Evolutionary conservation across 2,113 vertebrate genomes (phyloP).

Genomic region (Synodontis membranacea): DNA sequence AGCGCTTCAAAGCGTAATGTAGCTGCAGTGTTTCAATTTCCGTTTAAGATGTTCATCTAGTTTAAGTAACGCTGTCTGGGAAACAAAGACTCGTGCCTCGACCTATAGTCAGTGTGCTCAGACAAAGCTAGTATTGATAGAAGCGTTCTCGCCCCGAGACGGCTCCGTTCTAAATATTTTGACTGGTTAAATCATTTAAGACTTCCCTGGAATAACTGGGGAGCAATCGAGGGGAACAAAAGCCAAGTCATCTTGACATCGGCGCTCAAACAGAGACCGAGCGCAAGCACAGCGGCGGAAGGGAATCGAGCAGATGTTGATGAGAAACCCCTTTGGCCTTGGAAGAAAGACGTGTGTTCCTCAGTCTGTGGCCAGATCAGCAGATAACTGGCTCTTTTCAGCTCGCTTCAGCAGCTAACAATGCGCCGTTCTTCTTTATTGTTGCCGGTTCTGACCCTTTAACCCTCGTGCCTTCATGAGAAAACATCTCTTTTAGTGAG

Average conservation of each 20-base stretch:
- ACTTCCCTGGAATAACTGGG: conserved; percentile 36
- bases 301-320: conserved; percentile 34
- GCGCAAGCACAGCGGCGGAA: not conserved
- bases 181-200: conserved; percentile 57
- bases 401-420: conserved; percentile 37
- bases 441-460: conserved; percentile 29
- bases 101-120: conserved; percentile 37
- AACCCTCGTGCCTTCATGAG: conserved; percentile 12
- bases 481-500: conserved; percentile 15
- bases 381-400: conserved; percentile 35
- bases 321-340: conserved; percentile 21
- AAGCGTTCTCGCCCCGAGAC: conserved; percentile 42
- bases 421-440: conserved; percentile 33
- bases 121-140: conserved; percentile 52
- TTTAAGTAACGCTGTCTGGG: not conserved
- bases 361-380: conserved; percentile 29
- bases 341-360: conserved; percentile 32
- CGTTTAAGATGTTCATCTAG: not conserved
- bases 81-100: not conserved
- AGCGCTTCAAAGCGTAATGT: not conserved
- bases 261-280: not conserved
- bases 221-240: conserved; percentile 42
- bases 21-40: not conserved
- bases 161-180: conserved; percentile 52
- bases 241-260: conserved; percentile 36